Percentiles rank a stretch among this genome's conserved stretches.
These are phyloP conservation scores for Piezodorus guildinii DNA, from an alignment of 1,140 invertebrate species.

Conservation along the genomic window DNA sequence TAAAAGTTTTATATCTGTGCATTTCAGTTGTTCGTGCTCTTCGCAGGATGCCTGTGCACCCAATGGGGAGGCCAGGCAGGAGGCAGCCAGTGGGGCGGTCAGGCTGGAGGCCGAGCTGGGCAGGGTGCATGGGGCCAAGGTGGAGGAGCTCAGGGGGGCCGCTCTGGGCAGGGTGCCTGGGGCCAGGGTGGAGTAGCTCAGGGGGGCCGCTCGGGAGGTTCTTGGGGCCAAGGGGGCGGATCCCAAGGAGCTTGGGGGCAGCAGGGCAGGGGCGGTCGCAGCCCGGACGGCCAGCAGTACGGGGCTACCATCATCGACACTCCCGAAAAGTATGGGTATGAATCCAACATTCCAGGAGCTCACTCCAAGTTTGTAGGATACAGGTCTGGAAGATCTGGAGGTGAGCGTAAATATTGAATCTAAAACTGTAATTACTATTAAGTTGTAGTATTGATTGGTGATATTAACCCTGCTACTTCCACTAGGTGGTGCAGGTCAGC, in stretches of 20 bases:
- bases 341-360: constrained; percentile 18
- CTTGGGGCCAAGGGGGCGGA: background rate
- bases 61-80: background rate
- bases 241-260: background rate
- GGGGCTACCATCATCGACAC: constrained; percentile 19
- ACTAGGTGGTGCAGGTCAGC: no score
- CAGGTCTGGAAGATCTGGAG: constrained; percentile 1
- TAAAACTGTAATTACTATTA: background rate
- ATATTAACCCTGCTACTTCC: no score
- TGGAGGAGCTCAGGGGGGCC: background rate
- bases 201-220: background rate
- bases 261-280: background rate
- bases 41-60: background rate
- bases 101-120: no score
- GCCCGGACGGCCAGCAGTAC: constrained; percentile 4
- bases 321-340: constrained; percentile 14
- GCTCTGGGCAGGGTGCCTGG: background rate
- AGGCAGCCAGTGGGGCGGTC: background rate
- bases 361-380: constrained; percentile 11
- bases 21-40: background rate
- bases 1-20: background rate
- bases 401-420: background rate
- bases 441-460: background rate
- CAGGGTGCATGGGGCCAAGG: background rate
- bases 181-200: background rate